A percentile compares a stretch with the other conserved stretches of the same genome.
phyloP scores from a whole-genome alignment of 2,113 vertebrate species.

The Cochlearius cochlearius region DNA sequence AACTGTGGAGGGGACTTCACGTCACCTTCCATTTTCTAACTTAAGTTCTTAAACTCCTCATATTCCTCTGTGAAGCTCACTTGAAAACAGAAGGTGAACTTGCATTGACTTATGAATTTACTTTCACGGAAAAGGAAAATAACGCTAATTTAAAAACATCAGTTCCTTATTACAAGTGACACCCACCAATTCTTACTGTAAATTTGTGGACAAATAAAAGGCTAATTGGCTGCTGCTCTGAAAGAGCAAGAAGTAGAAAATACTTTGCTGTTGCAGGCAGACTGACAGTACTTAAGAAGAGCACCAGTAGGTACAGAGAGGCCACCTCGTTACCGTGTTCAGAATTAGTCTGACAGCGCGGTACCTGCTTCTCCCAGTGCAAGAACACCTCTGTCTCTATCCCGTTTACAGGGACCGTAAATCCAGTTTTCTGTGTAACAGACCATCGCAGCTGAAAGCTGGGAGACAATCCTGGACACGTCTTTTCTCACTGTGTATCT shows the following conservation, averaged over 20 bases:
- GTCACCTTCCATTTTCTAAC: background rate
- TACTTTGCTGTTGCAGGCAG: background rate
- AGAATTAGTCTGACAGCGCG: fast-evolving
- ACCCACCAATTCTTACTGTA: fast-evolving
- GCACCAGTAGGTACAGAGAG: background rate
- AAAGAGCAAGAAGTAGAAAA: background rate
- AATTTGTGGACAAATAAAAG: background rate
- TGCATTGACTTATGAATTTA: background rate
- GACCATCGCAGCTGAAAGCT: background rate
- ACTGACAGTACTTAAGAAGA: background rate
- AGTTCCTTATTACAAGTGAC: background rate
- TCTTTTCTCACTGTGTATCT: background rate
- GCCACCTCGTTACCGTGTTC: background rate
- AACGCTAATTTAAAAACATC: background rate
- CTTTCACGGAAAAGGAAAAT: background rate
- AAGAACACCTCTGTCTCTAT: background rate
- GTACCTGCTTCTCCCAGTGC: background rate
- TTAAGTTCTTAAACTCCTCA: background rate
- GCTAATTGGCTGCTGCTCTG: background rate
- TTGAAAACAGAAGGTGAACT: background rate
- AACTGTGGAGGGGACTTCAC: background rate
- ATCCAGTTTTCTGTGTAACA: background rate
- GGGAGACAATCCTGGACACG: background rate
- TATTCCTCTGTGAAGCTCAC: background rate
- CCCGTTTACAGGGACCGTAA: background rate